Conservation (phyloP, 2,113 vertebrate genomes). For the Argyrosomus japonicus region DNA sequence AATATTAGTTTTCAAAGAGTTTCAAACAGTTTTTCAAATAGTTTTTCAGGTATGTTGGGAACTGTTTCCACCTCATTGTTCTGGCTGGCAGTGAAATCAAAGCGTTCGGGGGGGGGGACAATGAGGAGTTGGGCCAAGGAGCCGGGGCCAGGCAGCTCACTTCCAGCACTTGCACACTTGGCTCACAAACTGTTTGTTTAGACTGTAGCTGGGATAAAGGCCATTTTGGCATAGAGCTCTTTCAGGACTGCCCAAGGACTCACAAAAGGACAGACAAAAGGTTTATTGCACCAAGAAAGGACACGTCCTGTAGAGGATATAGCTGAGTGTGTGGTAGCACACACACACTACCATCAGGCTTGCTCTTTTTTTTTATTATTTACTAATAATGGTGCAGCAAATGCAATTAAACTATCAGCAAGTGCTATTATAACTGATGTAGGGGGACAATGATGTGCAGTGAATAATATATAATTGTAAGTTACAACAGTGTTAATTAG, state of each 20-base stretch:
- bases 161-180: constrained; percentile 43
- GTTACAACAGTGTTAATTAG: constrained; percentile 37
- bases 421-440: neutral
- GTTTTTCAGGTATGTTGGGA: constrained; percentile 11
- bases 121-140: constrained; percentile 4
- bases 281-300: constrained; percentile 37
- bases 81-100: constrained; percentile 30
- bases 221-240: constrained; percentile 39
- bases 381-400: constrained; percentile 6
- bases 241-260: constrained; percentile 37
- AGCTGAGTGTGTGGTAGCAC: neutral
- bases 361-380: neutral
- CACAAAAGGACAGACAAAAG: constrained; percentile 31
- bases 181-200: constrained; percentile 33
- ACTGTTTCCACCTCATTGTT: constrained; percentile 3
- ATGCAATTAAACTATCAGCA: constrained; percentile 7
- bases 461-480: constrained; percentile 11
- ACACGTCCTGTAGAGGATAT: constrained; percentile 27
- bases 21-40: neutral
- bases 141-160: constrained; percentile 8
- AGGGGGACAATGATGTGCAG: neutral
- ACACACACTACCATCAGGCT: too few species aligned
- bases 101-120: constrained; percentile 10
- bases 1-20: neutral
- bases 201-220: constrained; percentile 29